These are phyloP conservation scores for Nannospalax galili DNA, from an alignment of 2,113 vertebrate species.

Conservation along the genomic window DNA sequence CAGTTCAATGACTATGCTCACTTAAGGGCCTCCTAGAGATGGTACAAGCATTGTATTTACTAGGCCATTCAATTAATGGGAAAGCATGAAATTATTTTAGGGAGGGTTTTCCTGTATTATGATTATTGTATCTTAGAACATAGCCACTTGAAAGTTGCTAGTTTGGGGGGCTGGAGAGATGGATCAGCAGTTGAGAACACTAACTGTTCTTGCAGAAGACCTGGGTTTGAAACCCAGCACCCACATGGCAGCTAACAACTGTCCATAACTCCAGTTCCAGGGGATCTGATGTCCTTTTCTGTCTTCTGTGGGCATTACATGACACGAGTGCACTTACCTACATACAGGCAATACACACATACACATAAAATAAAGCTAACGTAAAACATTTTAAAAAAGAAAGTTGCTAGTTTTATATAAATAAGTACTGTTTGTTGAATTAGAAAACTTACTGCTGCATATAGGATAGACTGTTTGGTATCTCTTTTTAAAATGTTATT, in stretches of 20 bases:
- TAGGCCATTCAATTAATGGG: background rate
- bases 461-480: background rate
- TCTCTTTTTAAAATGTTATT: background rate
- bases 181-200: too few species aligned
- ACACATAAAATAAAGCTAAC: too few species aligned
- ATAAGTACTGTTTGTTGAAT: background rate
- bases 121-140: background rate
- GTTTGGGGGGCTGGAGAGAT: too few species aligned
- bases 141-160: background rate
- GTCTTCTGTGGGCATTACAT: too few species aligned
- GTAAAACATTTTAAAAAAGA: too few species aligned
- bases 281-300: too few species aligned
- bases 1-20: background rate
- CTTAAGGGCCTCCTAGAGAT: background rate
- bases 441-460: background rate
- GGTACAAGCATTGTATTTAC: background rate
- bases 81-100: constrained; percentile 11
- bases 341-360: too few species aligned
- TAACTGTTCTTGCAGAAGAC: too few species aligned
- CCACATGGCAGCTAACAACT: too few species aligned
- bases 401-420: background rate
- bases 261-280: too few species aligned
- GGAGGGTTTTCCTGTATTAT: background rate
- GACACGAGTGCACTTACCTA: too few species aligned
- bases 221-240: too few species aligned